These are phyloP conservation scores for Lampris megalopsis DNA, from an alignment of 2,113 vertebrate genomes.

Conservation along the genomic window DNA sequence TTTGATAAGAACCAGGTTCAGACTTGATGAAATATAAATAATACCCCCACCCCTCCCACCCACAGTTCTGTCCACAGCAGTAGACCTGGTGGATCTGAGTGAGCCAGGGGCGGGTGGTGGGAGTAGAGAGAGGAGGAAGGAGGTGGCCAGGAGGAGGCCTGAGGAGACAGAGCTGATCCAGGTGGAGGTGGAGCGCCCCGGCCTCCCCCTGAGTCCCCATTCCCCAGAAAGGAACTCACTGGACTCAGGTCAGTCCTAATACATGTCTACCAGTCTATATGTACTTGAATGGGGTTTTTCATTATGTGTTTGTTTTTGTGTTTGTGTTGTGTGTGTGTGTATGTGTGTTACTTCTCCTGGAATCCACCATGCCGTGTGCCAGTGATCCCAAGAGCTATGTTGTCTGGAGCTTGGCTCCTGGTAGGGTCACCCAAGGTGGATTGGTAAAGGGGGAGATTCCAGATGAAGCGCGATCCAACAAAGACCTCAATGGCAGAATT, in stretches of 20 bases:
- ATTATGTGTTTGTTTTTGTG: not conserved
- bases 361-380: too few species aligned
- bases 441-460: too few species aligned
- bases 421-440: too few species aligned
- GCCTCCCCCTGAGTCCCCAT: slow-evolving; percentile 80
- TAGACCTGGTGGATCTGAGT: slow-evolving; percentile 95
- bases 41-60: slow-evolving; percentile 18
- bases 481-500: too few species aligned
- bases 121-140: slow-evolving; percentile 88
- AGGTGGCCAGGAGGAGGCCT: slow-evolving; percentile 82
- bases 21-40: not conserved
- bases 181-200: slow-evolving; percentile 86
- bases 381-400: too few species aligned
- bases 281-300: too few species aligned
- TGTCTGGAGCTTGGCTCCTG: too few species aligned
- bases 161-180: slow-evolving; percentile 92
- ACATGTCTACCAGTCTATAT: too few species aligned
- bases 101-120: slow-evolving; percentile 87
- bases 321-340: too few species aligned
- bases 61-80: slow-evolving; percentile 89
- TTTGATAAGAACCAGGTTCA: not conserved
- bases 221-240: slow-evolving; percentile 86
- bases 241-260: slow-evolving; percentile 85
- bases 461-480: too few species aligned
- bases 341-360: too few species aligned